Base-by-base conservation (phyloP, 2,888 invertebrate genomes). In the Lysandra coridon region DNA sequence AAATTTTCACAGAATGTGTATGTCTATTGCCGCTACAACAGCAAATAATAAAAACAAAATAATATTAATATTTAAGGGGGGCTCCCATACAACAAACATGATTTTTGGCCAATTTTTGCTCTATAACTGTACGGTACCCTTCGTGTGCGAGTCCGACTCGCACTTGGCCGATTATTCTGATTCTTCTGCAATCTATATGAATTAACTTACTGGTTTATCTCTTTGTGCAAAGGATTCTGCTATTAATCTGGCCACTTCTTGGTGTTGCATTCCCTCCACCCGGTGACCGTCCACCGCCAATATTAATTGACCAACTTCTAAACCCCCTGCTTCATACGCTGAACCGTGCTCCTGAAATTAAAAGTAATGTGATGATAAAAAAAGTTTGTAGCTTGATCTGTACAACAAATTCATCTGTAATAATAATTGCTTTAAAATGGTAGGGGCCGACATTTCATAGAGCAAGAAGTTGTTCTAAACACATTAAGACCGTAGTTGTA, bases 291-390 rank as follows among this genome's bases (percentile, higher is more conserved):
- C 98, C 84, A 98, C 98, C 90, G 98, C 98, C 83, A 99, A 95
- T 87, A 99, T 98, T 83, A 99, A 95, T 93, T 99, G 99, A 80
- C 99, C 99, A 83, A 98, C 98, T 91, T 98, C 98, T 83, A 99
- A 95, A 81, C 98, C 98, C 73, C 98, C 98, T 76, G 98, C 98
- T 89, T 97, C 97, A 90, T 96, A 98, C 73, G 99, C 99, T 81
- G 99, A 98, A 79, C 99, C 99, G 90, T 98, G 98, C 93, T 98
- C 98, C 98, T 99, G 91, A 23, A 94, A 88, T 57, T 60, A 33
- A 23, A 49, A 49, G 64, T 49, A 14, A n/a, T 7, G n/a, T 7
- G 23, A 62, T 62, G 7, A 62, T 14, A 7, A 62, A 62, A n/a
- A n/a, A 62, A 62, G 23, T n/a, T 14, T 17, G 57, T 57, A 17